These are phyloP conservation scores for Lysandra coridon DNA, from an alignment of 2,888 invertebrate genomes.

Conservation along the genomic window DNA sequence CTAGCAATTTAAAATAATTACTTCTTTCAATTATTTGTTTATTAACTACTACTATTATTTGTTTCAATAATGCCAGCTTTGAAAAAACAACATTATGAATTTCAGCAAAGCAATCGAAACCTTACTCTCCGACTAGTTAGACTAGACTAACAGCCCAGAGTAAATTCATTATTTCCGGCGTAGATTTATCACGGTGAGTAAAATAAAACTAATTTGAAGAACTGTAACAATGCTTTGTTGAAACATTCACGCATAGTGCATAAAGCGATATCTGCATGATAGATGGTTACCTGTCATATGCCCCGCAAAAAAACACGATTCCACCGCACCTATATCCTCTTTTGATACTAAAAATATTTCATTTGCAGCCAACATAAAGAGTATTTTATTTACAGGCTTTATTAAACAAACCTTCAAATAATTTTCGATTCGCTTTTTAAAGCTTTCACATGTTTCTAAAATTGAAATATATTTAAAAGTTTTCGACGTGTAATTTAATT, in stretches of 20 bases:
- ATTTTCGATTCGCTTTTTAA: background rate
- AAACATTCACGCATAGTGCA: constrained; percentile 39
- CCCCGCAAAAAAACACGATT: constrained; percentile 34
- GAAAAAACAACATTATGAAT: no score
- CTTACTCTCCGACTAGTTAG: background rate
- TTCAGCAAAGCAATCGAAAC: no score
- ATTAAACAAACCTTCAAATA: background rate
- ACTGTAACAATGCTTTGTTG: constrained; percentile 27
- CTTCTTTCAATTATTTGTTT: no score
- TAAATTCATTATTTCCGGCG: background rate
- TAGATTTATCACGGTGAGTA: background rate
- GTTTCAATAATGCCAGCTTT: no score
- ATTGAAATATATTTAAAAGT: background rate
- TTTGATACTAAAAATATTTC: constrained; percentile 16
- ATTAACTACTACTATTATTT: no score
- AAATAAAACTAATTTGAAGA: constrained; percentile 26
- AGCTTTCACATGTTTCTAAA: background rate
- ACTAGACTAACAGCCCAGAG: background rate
- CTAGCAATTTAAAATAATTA: no score
- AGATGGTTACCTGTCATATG: constrained; percentile 56
- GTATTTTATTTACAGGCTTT: background rate
- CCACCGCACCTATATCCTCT: constrained; percentile 31
- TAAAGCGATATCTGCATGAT: constrained; percentile 63
- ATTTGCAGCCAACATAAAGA: background rate
- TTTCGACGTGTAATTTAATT: background rate